These are phyloP conservation scores for Agapostemon virescens DNA, from an alignment of 2,888 invertebrate species.

Conservation along the genomic window DNA sequence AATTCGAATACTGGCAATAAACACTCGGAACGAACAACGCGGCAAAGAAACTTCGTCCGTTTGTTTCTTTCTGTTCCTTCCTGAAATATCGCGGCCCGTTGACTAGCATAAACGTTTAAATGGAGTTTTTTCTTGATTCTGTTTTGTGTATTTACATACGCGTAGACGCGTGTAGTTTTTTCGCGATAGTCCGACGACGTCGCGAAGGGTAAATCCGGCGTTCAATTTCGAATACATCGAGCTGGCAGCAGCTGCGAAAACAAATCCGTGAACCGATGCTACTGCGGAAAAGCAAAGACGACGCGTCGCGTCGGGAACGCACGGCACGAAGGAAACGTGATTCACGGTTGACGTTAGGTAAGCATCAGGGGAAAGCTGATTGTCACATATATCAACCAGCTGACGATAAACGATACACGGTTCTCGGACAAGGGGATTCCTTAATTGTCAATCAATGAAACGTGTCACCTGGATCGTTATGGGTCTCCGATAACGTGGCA, in stretches of 20 bases:
- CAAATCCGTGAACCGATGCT: slow-evolving; percentile 15
- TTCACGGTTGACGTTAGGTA: slow-evolving; percentile 65
- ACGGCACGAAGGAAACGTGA: slow-evolving; percentile 60
- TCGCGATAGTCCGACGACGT: background rate
- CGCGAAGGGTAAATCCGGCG: background rate
- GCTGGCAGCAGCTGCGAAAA: slow-evolving; percentile 6
- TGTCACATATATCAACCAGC: slow-evolving; percentile 54
- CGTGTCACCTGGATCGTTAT: background rate
- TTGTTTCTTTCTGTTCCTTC: background rate
- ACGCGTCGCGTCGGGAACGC: slow-evolving; percentile 36
- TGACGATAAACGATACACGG: slow-evolving; percentile 46
- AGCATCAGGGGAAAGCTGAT: slow-evolving; percentile 26
- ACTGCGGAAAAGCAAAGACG: slow-evolving; percentile 27
- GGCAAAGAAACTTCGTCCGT: background rate
- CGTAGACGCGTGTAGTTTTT: slow-evolving; percentile 5
- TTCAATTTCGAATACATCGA: slow-evolving; percentile 14
- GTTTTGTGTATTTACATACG: slow-evolving; percentile 38
- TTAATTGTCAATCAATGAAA: slow-evolving; percentile 24
- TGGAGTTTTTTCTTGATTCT: background rate
- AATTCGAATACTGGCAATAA: background rate
- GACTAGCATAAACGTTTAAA: background rate
- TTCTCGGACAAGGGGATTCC: slow-evolving; percentile 1
- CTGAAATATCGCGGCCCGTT: background rate
- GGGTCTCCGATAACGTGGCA: background rate
- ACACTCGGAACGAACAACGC: too few species aligned